Base-by-base conservation (phyloP, 2,797 vertebrate species). In the Luscinia luscinia region DNA sequence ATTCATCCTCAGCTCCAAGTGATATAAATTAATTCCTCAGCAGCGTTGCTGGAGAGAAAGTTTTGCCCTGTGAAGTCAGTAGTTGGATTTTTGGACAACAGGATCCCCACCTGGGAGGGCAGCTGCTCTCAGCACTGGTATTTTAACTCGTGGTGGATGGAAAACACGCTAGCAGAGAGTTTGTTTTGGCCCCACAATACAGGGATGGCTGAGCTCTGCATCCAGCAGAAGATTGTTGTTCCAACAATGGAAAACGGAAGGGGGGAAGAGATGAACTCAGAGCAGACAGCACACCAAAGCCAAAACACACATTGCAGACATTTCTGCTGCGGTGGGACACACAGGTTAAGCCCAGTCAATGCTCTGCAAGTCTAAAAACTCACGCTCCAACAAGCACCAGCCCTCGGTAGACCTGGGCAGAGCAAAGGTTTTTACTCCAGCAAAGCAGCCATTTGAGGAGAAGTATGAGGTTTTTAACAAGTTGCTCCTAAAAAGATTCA, bases 231-330 rank as follows among this genome's bases (percentile, higher is more conserved):
- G 78, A 87, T 30, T 94, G 75, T 94, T 96, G 95, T 93, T 97
- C 85, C 74, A 94, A 91, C 93, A 94, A 89, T 86, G 93, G 83
- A 76, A 96, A 95, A 87, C 36, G 45, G 88, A 94, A 91, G 34
- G 63, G 66, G 89, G 95, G 69, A 87, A 95, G 83, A 95, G 92
- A 86, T 92, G 68, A 94, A 94, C 91, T 90, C 66, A 11, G 84
- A 94, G 64, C 78, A 46, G 2, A 3, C 57, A 63, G 77, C 2
- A 3, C 86, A 79, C 27, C 64, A 32, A 79, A 89, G 94, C 96
- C 96, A 97, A 97, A 96, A 95, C 67, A 95, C 93, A 96, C 93
- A 97, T 8, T 55, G 48, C 81, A 93, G 81, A 11, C 41, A 15
- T 85, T 87, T 74, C 93, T 96, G 78, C 74, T 94, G 40, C 11